Base-by-base conservation (phyloP, 2,113 vertebrate species). In the Muntiacus reevesi region DNA sequence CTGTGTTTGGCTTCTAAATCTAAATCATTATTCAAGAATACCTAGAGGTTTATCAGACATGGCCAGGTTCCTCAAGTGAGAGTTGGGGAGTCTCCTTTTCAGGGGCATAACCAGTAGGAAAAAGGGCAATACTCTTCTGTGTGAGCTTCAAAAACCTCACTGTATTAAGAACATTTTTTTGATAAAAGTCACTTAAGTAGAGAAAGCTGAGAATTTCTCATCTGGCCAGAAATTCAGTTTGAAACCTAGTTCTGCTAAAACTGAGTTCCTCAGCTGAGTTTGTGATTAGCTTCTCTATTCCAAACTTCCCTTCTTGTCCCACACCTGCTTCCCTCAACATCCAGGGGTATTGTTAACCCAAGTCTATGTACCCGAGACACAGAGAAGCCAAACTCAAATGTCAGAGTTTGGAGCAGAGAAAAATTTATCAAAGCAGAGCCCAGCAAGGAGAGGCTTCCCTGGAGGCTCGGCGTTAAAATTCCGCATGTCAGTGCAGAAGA, bases 1-100 rank as follows among this genome's bases (percentile, higher is more conserved):
- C 59, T 55, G 84, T 94, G 50, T 91, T 94, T 86, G 89, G 15
- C 50, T 96, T 95, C 45, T 90, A 90, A 96, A 87, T 81, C 74
- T 82, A 87, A 95, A 76, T 91, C 30, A 85, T 50, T 55, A 55
- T 81, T 84, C 82, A 52, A 36, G 59, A 47, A 87, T 85, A 96
- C 74, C 17, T 55, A 60, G 88, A 67, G 78, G 74, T 91, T 85
- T 91, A 95, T 71, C 45, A 52, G 64, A 55, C 21, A 91, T 23
- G 25, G 17, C 33, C 71, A 13, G 36, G 87, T 30, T 90, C 67
- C 50, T 64, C 81, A 81, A 60, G 25, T 10, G 28, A 67, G 33
- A 84, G 1, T 11, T 28, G 7, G 5, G 6, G 76, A 57, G 5
- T 59, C 57, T 52, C 40, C 15, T 83, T 40, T 91, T 86, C 17